These are phyloP conservation scores for Falco novaeseelandiae DNA, from an alignment of 2,797 vertebrate genomes.

Conservation along the genomic window DNA sequence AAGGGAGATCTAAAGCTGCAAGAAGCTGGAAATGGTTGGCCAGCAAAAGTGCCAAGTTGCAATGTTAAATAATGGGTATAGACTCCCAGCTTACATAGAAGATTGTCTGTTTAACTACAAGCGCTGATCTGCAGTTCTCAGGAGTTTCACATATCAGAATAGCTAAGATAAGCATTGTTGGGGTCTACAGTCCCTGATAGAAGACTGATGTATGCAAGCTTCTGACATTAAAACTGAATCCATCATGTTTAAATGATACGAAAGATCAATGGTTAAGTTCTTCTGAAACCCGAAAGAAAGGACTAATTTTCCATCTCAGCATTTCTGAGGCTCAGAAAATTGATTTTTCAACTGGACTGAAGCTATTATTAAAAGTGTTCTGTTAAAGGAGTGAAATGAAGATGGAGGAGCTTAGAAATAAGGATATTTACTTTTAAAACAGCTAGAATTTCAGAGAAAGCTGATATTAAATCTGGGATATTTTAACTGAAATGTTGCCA, in stretches of 20 bases:
- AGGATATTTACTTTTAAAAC: constrained; percentile 36
- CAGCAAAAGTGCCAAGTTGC: not conserved
- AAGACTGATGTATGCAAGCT: not conserved
- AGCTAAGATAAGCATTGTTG: not conserved
- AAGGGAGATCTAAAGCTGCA: not conserved
- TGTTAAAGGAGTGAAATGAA: constrained; percentile 27
- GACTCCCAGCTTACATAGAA: not conserved
- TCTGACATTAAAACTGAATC: not conserved
- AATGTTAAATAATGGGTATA: not conserved
- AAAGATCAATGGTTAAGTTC: not conserved
- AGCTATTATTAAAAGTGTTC: not conserved
- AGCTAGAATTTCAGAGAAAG: constrained; percentile 28
- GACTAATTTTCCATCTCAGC: not conserved
- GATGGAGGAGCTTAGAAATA: constrained; percentile 9
- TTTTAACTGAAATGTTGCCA: constrained; percentile 18
- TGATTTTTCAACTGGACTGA: not conserved
- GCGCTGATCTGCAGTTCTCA: not conserved
- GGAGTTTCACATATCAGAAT: not conserved
- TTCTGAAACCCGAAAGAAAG: not conserved
- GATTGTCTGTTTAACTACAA: not conserved
- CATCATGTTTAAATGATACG: not conserved
- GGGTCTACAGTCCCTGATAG: not conserved
- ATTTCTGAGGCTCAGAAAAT: not conserved
- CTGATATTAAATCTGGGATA: not conserved
- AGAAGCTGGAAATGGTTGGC: not conserved